Base-by-base conservation (phyloP, 2,888 invertebrate species). In the Ptilodon capucinus region DNA sequence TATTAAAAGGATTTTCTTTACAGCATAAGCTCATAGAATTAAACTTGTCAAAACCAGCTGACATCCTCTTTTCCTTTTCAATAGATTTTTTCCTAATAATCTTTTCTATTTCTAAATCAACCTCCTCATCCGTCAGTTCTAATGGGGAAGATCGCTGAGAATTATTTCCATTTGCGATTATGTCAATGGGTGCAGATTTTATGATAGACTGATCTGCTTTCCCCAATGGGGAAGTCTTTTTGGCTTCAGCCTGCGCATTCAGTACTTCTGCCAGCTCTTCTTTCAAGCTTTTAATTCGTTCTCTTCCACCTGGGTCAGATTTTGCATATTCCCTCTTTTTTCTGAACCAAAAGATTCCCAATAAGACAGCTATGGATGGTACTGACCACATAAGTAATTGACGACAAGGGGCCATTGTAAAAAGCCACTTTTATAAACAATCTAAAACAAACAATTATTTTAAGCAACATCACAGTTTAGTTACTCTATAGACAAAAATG, bases 341-440 rank as follows among this genome's bases (percentile, higher is more conserved):
- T 91, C 94, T 94, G 93, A 95, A 95, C 96, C 96, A 96, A 81
- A 94, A 94, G 82, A 96, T 93, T 71, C 95, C 95, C 84, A 96
- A 92, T 74, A 96, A 92, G 74, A 95, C 92, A 72, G 95, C 95
- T 91, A 96, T 93, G 72, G 95, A 94, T 79, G 96, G 96, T 71
- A 96, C 92, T 73, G 94, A 95, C 93, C 95, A 94, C 92, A 94
- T 94, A 81, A 96, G 92, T 77, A 96, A 84, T 86, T 95, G 95
- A 81, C 94, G 93, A 91, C 93, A 92, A 81, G 94, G 93, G 90
- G 95, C 94, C 96, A 96, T 96, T 92, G 90, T 92, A 88, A 81
- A 79, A 84, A 93, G 94, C 95, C 95, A 95, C 94, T 93, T 92
- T 94, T 93, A 92, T 83, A 79, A 86, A 76, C 60, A 79, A 86